Percentiles rank a stretch among this genome's conserved stretches.
Conservation (phyloP, 2,797 vertebrate species). For the Diplodus puntazzo region DNA sequence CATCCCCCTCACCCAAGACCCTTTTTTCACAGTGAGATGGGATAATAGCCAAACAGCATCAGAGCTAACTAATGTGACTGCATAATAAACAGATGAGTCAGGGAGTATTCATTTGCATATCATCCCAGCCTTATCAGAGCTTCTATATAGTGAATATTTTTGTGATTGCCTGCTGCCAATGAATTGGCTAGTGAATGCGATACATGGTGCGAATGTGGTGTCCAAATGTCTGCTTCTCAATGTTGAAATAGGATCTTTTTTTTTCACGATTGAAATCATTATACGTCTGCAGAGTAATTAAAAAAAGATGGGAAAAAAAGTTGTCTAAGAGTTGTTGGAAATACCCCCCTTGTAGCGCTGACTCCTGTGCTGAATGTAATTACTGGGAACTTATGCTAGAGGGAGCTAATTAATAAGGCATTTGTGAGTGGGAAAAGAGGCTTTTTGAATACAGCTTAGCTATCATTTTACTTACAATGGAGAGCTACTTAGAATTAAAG, state of each 20-base stretch:
- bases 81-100: constrained; percentile 90
- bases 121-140: constrained; percentile 68
- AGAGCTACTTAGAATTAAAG: constrained; percentile 83
- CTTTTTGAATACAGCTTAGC: constrained; percentile 81
- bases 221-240: constrained; percentile 36
- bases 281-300: constrained; percentile 58
- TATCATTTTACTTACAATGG: constrained; percentile 83
- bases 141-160: constrained; percentile 58
- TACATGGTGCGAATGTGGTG: constrained; percentile 26
- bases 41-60: constrained; percentile 86
- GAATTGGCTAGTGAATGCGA: constrained; percentile 19
- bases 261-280: constrained; percentile 38
- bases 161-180: constrained; percentile 42
- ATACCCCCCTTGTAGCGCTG: constrained; percentile 47
- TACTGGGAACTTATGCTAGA: constrained; percentile 82
- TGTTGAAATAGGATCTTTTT: constrained; percentile 41
- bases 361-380: constrained; percentile 77
- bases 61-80: constrained; percentile 85
- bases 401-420: constrained; percentile 88
- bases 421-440: constrained; percentile 79
- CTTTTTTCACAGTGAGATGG: constrained; percentile 82
- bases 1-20: constrained; percentile 82
- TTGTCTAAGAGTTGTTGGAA: constrained; percentile 63
- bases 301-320: constrained; percentile 40
- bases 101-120: constrained; percentile 80